Percentiles rank a stretch among this genome's conserved stretches.
These are phyloP conservation scores for Drosophila burlai DNA, from an alignment of 1,140 invertebrate genomes.

Conservation along the genomic window DNA sequence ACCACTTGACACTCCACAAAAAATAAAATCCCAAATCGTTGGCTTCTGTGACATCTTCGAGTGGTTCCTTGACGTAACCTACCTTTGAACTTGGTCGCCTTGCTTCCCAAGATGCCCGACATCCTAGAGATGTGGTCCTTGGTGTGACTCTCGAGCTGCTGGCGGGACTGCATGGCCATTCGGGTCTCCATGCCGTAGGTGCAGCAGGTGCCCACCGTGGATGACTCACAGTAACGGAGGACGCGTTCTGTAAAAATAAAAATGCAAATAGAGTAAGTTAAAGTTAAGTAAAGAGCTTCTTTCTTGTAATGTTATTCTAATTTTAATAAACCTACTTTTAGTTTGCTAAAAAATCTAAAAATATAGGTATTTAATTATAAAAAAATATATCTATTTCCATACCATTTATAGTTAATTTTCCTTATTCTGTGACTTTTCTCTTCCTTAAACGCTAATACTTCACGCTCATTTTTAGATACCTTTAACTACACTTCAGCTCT, in stretches of 20 bases:
- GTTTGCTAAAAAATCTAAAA: too few species aligned
- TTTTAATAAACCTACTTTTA: background rate
- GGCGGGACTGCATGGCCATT: conserved; percentile 80
- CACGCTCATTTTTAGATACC: too few species aligned
- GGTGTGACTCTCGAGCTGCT: conserved; percentile 75
- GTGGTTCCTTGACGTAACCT: conserved; percentile 68
- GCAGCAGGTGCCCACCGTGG: conserved; percentile 82
- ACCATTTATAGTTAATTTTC: background rate
- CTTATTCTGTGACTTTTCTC: background rate
- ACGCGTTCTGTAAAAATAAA: conserved; percentile 69
- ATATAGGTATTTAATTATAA: background rate
- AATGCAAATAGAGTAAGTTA: background rate
- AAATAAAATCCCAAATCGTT: conserved; percentile 30
- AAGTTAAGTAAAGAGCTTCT: background rate
- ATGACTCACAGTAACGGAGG: conserved; percentile 80
- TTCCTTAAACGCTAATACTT: too few species aligned
- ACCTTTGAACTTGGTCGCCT: conserved; percentile 86
- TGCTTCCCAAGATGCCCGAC: conserved; percentile 84
- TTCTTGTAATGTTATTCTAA: background rate
- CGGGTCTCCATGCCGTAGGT: conserved; percentile 83
- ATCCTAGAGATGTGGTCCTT: conserved; percentile 85
- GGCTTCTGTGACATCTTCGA: conserved; percentile 57
- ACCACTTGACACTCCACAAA: conserved; percentile 70
- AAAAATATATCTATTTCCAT: background rate
- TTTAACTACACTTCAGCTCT: too few species aligned